phyloP scores from a whole-genome alignment of 2,888 invertebrate species.

The Plebejus argus region DNA sequence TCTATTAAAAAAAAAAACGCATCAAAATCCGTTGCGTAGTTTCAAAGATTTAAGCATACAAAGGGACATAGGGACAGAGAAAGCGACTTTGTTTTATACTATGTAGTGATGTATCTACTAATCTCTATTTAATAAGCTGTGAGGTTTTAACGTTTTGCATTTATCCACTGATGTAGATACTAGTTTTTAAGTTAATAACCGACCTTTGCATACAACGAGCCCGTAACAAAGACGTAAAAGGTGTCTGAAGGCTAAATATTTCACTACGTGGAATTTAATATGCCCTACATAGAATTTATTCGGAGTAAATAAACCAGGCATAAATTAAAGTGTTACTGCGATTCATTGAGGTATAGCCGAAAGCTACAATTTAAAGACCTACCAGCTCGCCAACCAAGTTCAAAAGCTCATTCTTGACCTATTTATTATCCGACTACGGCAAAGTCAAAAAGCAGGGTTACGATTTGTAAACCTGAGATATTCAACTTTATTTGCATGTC shows the following conservation, averaged over 20 bases:
- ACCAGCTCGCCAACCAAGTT: neutral
- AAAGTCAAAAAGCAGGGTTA: too few relatives aligned
- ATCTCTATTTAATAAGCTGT: neutral
- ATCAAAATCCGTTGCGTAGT: too few relatives aligned
- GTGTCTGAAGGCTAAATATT: slow-evolving; percentile 20
- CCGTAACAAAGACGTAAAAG: slow-evolving; percentile 12
- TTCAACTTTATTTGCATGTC: neutral
- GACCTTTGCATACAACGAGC: neutral
- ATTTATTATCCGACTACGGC: neutral
- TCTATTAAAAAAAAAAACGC: too few relatives aligned
- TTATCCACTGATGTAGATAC: neutral
- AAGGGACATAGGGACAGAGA: too few relatives aligned
- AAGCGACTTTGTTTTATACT: too few relatives aligned
- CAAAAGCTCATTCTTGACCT: neutral
- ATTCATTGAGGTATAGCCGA: neutral
- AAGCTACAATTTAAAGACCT: neutral
- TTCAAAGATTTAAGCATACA: too few relatives aligned
- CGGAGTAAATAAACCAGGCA: neutral
- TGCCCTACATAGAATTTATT: neutral
- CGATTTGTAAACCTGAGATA: neutral
- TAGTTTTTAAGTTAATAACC: slow-evolving; percentile 1
- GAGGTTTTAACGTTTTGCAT: neutral
- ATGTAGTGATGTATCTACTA: too few relatives aligned
- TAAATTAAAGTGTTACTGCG: neutral
- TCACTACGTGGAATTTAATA: neutral